phyloP scores from a whole-genome alignment of 2,797 vertebrate genomes.

The Ctenopoma multispine region DNA sequence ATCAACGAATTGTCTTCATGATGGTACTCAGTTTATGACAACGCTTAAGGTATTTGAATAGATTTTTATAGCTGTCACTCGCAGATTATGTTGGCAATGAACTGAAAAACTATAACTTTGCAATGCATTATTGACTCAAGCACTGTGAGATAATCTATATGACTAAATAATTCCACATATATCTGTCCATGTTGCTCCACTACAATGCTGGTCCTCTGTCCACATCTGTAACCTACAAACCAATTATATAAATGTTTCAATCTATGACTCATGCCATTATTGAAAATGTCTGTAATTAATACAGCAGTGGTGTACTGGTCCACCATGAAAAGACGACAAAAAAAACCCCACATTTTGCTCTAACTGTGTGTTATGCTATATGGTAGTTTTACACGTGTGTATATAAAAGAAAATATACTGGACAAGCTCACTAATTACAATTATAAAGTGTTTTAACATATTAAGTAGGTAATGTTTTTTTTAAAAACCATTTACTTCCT shows the following conservation, averaged over 20 bases:
- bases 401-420: conserved; percentile 30
- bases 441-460: neutral
- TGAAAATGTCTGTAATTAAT: conserved; percentile 6
- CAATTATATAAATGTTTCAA: conserved; percentile 10
- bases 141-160: neutral
- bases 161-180: neutral
- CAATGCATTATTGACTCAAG: conserved; percentile 15
- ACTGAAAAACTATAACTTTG: conserved; percentile 38
- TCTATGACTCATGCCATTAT: conserved; percentile 12
- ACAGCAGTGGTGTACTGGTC: conserved; percentile 3
- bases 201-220: neutral
- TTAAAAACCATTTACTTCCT: conserved; percentile 35
- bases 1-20: conserved; percentile 59
- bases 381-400: conserved; percentile 25
- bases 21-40: conserved; percentile 40
- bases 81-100: conserved; percentile 56
- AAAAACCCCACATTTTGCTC: neutral
- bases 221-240: neutral
- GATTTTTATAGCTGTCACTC: conserved; percentile 62
- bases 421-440: conserved; percentile 48
- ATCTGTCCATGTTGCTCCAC: neutral
- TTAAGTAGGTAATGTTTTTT: conserved; percentile 44
- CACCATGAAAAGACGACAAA: neutral
- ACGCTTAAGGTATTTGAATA: conserved; percentile 65
- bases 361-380: neutral